phyloP scores from a whole-genome alignment of 2,113 vertebrate species.

The Solea senegalensis region DNA sequence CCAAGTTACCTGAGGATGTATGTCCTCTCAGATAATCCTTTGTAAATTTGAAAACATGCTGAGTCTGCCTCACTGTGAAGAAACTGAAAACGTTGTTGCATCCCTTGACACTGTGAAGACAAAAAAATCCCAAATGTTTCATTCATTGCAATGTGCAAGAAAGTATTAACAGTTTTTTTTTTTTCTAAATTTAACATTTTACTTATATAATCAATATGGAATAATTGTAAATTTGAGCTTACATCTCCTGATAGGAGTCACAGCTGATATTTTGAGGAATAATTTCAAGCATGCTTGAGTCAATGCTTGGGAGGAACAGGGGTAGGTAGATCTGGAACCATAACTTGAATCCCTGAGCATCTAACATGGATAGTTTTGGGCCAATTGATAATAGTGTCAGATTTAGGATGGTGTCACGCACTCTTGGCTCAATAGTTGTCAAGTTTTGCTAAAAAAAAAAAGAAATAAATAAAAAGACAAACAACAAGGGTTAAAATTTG shows the following conservation, averaged over 20 bases:
- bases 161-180: background rate
- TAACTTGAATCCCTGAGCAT: slow-evolving; percentile 19
- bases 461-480: no score
- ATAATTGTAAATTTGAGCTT: slow-evolving; percentile 9
- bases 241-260: slow-evolving; percentile 51
- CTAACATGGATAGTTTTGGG: slow-evolving; percentile 15
- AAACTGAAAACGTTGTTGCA: slow-evolving; percentile 40
- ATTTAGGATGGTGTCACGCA: slow-evolving; percentile 45
- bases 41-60: slow-evolving; percentile 41
- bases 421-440: slow-evolving; percentile 24
- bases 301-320: slow-evolving; percentile 40
- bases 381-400: slow-evolving; percentile 33
- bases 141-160: background rate
- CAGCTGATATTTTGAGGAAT: slow-evolving; percentile 51
- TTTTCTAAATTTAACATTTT: background rate
- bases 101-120: slow-evolving; percentile 49
- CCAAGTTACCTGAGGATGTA: slow-evolving; percentile 27
- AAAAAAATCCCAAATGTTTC: background rate
- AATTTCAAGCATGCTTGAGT: slow-evolving; percentile 34
- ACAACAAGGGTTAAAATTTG: background rate
- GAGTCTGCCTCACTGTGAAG: slow-evolving; percentile 42
- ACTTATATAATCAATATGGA: background rate
- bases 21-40: slow-evolving; percentile 37
- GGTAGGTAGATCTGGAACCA: slow-evolving; percentile 57
- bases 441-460: slow-evolving; percentile 36